Conservation (phyloP, 2,113 vertebrate genomes). For the Alosa alosa region DNA sequence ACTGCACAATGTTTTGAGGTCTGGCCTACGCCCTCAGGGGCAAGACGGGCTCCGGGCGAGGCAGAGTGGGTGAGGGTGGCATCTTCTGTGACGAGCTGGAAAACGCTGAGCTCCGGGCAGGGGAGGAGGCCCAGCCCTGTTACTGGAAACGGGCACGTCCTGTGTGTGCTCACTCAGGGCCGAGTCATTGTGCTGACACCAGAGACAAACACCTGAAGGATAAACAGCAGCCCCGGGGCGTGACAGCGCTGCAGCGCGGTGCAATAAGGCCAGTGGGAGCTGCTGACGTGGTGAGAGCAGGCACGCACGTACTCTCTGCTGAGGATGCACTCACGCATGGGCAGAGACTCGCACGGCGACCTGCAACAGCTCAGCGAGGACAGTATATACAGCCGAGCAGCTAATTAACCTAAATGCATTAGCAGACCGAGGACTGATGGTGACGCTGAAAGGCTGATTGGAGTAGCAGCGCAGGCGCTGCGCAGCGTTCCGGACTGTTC, state of each 20-base stretch:
- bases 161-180: slow-evolving; percentile 51
- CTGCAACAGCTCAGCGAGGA: not conserved
- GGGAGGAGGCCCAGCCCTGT: not conserved
- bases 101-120: not conserved
- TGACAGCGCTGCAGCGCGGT: not conserved
- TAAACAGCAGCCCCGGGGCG: not conserved
- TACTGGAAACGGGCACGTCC: slow-evolving; percentile 26
- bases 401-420: slow-evolving; percentile 13
- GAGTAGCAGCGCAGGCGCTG: not conserved
- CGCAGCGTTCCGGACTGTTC: not conserved
- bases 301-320: not conserved
- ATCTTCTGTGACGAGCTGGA: not conserved
- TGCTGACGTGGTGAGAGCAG: not conserved
- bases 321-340: not conserved
- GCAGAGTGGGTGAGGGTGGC: not conserved
- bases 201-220: slow-evolving; percentile 25
- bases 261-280: not conserved
- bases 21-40: not conserved
- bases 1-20: not conserved
- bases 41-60: not conserved
- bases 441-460: slow-evolving; percentile 11
- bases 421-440: slow-evolving; percentile 1
- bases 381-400: not conserved
- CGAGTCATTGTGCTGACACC: slow-evolving; percentile 25
- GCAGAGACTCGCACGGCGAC: not conserved